Base-by-base conservation (phyloP, 1,140 invertebrate species). In the Aphis gossypii region DNA sequence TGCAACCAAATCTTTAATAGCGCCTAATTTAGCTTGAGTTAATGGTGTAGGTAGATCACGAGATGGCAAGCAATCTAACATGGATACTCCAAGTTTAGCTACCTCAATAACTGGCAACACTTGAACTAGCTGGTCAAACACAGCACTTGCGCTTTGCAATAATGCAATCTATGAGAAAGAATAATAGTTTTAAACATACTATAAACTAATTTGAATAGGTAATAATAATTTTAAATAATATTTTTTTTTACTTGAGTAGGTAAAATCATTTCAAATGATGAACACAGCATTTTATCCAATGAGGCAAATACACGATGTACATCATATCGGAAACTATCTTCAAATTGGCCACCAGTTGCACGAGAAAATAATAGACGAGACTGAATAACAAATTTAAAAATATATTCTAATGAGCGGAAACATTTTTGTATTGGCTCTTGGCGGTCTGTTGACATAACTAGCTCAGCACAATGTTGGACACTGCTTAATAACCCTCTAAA, bases 381-480 rank as follows among this genome's bases (percentile, higher is more conserved):
- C 94, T 99, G 98, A 25, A 99, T 98, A 14, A 99, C 98, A 94
- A 99, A 97, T 94, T 99, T 98, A 95, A 99, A 98, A 94, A 99
- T 98, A 94, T 98, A 99, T 95, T 99, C 98, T 20, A 99, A 96
- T 1, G 98, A 98, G 90, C 97, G 96, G 94, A 99, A 98, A 95
- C 98, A 98, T 94, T 98, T 98, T 94, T 98, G 97, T 83, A 99
- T 98, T 0, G 98, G 97, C 94, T 98, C 98, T 94, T 98, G 98
- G 86, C 97, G 97, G 94, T 98, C 98, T 0, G 97, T 97, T 4
- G 97, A 97, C 2, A 97, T 96, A n/a, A 98, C 97, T 95, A 97
- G 97, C 93, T 98, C 98, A 0, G 98, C 98, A 95, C 98, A 99
- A 95, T 98, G 98, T 94, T 98, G 97, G 20, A 99, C 97, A 93